Evolutionary conservation across 2,113 vertebrate species (phyloP), one percentile per base, ranked within the genome.

Genomic region (Sinocyclocheilus grahami): DNA sequence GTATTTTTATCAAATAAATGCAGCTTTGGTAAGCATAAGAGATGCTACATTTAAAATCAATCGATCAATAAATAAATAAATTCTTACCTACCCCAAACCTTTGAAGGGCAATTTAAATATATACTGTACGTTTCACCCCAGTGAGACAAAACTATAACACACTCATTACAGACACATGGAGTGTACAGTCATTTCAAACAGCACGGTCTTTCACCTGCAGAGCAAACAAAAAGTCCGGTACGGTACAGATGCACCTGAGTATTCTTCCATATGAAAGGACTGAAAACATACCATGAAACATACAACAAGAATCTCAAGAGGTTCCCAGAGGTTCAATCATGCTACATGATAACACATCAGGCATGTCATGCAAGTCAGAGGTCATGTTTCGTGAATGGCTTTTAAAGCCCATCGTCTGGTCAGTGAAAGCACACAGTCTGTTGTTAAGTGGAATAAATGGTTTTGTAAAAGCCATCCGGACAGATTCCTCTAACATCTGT

Each of bases 401-500:
- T 89, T 92, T 89, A 88, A 85, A 86, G 85, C 86, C 83, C 90
- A 89, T 87, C 86, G 85, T 89, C 87, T 90, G 91, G 93, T 89
- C 92, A 90, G 86, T 88, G 86, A 91, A 91, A 90, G 91, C 90
- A 87, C 87, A 78, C 78, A 79, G 60, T 4, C 62, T 67, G 91
- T 86, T 86, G 90, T 89, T 89, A 91, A 92, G 91, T 92, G 91
- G 88, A 91, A 91, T 89, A 92, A 94, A 94, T 92, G 90, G 90
- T 86, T 90, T 79, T 86, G 78, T 93, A 92, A 95, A 92, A 94
- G 92, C 91, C 83, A 27, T 51, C 37, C 42, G 22, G 80, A 42
- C 18, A 78, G 63, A 71, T 85, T 63, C 58, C 67, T 82, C 12
- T 65, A 42, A 37, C 60, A 55, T 88, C 83, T 85, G 60, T 18